These are phyloP conservation scores for Druon quercuslanigerum DNA, from an alignment of 1,140 invertebrate genomes.

Conservation along the genomic window DNA sequence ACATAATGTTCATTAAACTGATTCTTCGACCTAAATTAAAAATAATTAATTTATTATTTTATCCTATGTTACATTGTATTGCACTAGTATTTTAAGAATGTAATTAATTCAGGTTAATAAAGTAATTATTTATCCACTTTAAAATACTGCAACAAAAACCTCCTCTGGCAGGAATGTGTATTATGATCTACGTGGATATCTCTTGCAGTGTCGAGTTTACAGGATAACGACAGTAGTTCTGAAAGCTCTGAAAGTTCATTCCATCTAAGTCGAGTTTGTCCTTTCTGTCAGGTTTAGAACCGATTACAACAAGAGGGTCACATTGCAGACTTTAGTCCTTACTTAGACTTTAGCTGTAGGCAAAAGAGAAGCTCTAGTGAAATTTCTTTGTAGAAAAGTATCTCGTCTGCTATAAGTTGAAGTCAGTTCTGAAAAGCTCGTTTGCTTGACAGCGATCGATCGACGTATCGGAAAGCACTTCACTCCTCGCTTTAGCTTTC, in stretches of 20 bases:
- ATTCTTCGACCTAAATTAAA: too few species aligned
- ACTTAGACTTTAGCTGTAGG: not conserved
- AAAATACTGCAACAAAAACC: too few species aligned
- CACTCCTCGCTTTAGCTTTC: conserved; percentile 12
- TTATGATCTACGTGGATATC: not conserved
- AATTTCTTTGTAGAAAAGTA: not conserved
- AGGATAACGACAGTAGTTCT: not conserved
- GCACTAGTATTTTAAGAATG: too few species aligned
- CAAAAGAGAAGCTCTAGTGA: not conserved
- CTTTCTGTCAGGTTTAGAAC: not conserved
- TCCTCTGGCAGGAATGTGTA: too few species aligned
- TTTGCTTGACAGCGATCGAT: conserved; percentile 39
- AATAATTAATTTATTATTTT: too few species aligned
- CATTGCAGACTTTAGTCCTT: not conserved
- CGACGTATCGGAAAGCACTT: conserved; percentile 57
- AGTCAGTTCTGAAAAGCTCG: conserved; percentile 44
- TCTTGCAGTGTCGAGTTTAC: not conserved
- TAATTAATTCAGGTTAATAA: too few species aligned
- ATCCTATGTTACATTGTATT: too few species aligned
- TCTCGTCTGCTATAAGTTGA: conserved; percentile 12
- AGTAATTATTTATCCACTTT: too few species aligned
- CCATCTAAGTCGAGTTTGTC: not conserved
- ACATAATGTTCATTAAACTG: too few species aligned
- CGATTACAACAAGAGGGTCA: not conserved
- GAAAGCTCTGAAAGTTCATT: not conserved